These are phyloP conservation scores for Brachionus plicatilis DNA, from an alignment of 1,140 invertebrate genomes.

Conservation along the genomic window DNA sequence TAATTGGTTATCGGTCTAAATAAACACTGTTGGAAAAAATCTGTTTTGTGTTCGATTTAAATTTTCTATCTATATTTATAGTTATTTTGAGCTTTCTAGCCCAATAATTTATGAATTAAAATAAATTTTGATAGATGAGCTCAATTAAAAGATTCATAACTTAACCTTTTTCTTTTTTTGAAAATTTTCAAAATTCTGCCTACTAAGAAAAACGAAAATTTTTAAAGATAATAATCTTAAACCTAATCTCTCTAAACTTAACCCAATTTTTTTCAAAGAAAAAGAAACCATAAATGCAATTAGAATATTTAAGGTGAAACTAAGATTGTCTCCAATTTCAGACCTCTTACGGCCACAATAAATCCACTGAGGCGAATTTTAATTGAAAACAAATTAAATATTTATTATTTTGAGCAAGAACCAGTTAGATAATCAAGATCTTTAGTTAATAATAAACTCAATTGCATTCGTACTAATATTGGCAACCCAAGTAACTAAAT, in stretches of 20 bases:
- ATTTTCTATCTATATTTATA: not conserved
- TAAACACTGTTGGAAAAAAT: not conserved
- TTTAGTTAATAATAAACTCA: not conserved
- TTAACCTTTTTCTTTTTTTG: constrained; percentile 2
- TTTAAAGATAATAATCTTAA: not conserved
- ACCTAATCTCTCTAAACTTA: not conserved
- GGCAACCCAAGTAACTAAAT: not conserved
- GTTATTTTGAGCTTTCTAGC: not conserved
- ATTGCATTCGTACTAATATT: not conserved
- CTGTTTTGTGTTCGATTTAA: not conserved
- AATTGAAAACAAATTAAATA: not conserved
- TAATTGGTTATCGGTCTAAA: not conserved
- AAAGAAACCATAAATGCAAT: not conserved
- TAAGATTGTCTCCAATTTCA: not conserved
- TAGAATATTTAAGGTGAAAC: not conserved
- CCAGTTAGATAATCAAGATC: not conserved
- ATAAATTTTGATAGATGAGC: not conserved
- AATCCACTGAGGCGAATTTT: not conserved
- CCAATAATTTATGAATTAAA: constrained; percentile 28
- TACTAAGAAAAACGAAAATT: not conserved
- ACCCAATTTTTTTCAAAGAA: not conserved
- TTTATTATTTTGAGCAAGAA: not conserved
- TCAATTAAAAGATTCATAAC: constrained; percentile 13
- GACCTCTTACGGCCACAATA: not conserved
- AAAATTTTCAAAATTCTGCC: not conserved